Percentiles rank a stretch among this genome's conserved stretches.
These are phyloP conservation scores for Neotoma lepida DNA, from an alignment of 2,113 vertebrate genomes.

Conservation along the genomic window DNA sequence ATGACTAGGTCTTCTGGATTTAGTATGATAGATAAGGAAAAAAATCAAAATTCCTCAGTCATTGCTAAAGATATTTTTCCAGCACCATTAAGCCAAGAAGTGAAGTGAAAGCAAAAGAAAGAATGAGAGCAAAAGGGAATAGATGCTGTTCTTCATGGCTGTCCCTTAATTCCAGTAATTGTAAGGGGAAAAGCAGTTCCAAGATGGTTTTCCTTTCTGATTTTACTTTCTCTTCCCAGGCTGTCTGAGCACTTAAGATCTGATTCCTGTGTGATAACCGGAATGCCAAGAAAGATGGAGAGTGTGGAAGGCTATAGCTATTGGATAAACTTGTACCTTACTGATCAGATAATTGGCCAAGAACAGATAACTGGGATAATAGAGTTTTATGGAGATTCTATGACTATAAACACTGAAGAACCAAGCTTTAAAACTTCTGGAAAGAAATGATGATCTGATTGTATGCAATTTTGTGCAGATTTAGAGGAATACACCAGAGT, in stretches of 20 bases:
- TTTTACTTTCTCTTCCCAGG: background rate
- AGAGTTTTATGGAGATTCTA: background rate
- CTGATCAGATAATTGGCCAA: background rate
- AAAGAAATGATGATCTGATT: background rate
- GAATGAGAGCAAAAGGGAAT: no score
- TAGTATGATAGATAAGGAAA: background rate
- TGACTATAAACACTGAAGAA: background rate
- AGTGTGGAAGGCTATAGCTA: background rate
- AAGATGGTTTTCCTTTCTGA: background rate
- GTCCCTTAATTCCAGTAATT: background rate
- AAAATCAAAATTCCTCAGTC: background rate
- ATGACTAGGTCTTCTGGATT: background rate
- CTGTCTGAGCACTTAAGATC: background rate
- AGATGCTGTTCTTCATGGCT: background rate
- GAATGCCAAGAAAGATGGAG: conserved; percentile 31
- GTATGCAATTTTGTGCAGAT: background rate
- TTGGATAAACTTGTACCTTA: background rate
- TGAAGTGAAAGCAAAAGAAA: background rate
- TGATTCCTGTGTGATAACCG: conserved; percentile 16
- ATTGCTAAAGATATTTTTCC: background rate
- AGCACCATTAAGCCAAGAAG: background rate
- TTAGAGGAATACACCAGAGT: background rate
- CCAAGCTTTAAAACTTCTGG: background rate
- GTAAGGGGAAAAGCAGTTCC: background rate
- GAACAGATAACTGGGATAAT: background rate